A percentile compares a stretch with the other conserved stretches of the same genome.
phyloP scores from a whole-genome alignment of 2,888 invertebrate species.

The Agonopterix arenella region DNA sequence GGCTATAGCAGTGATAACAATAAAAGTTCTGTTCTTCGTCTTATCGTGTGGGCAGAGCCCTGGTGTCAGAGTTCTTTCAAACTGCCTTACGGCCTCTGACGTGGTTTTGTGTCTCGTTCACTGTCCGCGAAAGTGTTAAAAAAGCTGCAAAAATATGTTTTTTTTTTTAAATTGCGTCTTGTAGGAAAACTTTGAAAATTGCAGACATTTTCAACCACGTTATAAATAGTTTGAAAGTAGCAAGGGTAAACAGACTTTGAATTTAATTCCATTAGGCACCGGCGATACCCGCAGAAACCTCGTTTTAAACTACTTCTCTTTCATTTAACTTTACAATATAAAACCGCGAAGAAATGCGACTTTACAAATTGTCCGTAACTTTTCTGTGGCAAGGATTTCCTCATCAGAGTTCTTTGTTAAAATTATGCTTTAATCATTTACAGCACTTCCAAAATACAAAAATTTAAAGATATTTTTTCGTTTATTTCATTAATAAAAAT shows the following conservation, averaged over 20 bases:
- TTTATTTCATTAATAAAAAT: no score
- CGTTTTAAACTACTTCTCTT: slow-evolving; percentile 42
- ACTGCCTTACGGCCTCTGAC: no score
- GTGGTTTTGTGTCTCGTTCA: no score
- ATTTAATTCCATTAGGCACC: slow-evolving; percentile 47
- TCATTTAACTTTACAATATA: slow-evolving; percentile 50
- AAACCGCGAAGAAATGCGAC: slow-evolving; percentile 38
- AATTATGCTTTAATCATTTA: no score
- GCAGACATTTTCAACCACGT: slow-evolving; percentile 13
- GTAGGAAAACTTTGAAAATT: slow-evolving; percentile 11
- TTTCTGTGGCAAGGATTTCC: slow-evolving; percentile 6
- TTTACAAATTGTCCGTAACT: slow-evolving; percentile 41
- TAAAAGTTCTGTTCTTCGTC: no score
- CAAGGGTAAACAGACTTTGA: slow-evolving; percentile 25
- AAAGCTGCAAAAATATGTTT: no score
- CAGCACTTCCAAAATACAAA: not conserved
- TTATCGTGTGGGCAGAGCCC: no score
- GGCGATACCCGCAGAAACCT: slow-evolving; percentile 28
- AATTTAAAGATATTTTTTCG: no score
- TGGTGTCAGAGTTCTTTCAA: no score
- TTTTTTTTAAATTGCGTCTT: not conserved
- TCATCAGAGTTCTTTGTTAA: not conserved
- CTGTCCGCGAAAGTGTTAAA: no score
- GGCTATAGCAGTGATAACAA: no score
- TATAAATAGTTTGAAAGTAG: slow-evolving; percentile 16